A percentile compares a stretch with the other conserved stretches of the same genome.
Conservation (phyloP, 2,888 invertebrate genomes). For the Papilio protenor region DNA sequence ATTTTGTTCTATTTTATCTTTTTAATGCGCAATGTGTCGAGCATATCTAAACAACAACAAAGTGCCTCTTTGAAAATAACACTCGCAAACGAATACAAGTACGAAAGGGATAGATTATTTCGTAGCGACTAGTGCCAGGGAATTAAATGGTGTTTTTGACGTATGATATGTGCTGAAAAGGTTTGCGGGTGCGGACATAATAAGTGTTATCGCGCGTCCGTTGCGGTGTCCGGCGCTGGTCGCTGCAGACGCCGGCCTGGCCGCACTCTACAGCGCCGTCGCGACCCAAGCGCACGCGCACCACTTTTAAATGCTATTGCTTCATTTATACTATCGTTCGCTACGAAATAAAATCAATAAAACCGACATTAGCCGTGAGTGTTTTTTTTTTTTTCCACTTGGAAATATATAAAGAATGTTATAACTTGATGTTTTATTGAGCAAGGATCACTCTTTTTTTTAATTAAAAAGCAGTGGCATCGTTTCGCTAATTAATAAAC, state of each 20-base stretch:
- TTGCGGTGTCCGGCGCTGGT: slow-evolving; percentile 63
- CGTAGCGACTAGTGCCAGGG: slow-evolving; percentile 14
- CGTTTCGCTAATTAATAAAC: too few species aligned
- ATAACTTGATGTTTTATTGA: too few species aligned
- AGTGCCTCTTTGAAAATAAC: slow-evolving; percentile 38
- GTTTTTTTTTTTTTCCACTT: not conserved
- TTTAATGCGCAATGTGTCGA: slow-evolving; percentile 57
- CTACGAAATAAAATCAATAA: not conserved
- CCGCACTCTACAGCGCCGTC: slow-evolving; percentile 68
- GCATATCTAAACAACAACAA: slow-evolving; percentile 54
- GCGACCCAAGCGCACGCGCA: slow-evolving; percentile 64
- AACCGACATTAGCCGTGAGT: slow-evolving; percentile 30
- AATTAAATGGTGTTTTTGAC: slow-evolving; percentile 3
- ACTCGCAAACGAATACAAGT: slow-evolving; percentile 1
- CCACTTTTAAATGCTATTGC: slow-evolving; percentile 5
- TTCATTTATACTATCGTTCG: not conserved
- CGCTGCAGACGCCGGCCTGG: slow-evolving; percentile 54
- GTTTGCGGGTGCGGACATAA: slow-evolving; percentile 62
- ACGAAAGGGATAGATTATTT: slow-evolving; percentile 30
- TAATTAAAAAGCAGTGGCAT: not conserved
- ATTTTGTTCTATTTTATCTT: slow-evolving; percentile 64
- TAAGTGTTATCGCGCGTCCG: slow-evolving; percentile 79
- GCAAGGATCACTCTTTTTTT: not conserved
- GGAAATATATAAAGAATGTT: not conserved
- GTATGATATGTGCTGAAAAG: slow-evolving; percentile 38